These are phyloP conservation scores for Rhinolophus sinicus DNA, from an alignment of 2,113 vertebrate species.

Conservation along the genomic window DNA sequence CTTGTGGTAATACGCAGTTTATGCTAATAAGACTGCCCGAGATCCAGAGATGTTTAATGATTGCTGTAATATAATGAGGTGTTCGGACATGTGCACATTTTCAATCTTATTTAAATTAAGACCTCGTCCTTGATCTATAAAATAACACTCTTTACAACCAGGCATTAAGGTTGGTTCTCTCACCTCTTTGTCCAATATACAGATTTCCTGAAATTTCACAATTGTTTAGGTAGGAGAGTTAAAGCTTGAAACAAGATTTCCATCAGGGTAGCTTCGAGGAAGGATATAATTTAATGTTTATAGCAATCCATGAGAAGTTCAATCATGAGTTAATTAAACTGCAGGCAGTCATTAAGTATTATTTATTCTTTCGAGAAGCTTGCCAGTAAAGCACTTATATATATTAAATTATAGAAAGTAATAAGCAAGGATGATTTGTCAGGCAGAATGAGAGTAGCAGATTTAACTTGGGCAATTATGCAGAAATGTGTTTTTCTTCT, in stretches of 20 bases:
- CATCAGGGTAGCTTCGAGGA: slow-evolving; percentile 69
- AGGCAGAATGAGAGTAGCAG: slow-evolving; percentile 58
- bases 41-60: slow-evolving; percentile 46
- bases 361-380: slow-evolving; percentile 80
- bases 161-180: not conserved
- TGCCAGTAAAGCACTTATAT: slow-evolving; percentile 83
- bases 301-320: slow-evolving; percentile 79
- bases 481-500: slow-evolving; percentile 72
- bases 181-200: not conserved
- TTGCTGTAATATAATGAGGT: slow-evolving; percentile 43
- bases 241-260: slow-evolving; percentile 63
- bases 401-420: slow-evolving; percentile 81
- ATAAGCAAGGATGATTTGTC: slow-evolving; percentile 79
- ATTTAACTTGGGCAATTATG: slow-evolving; percentile 74
- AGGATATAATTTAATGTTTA: slow-evolving; percentile 74
- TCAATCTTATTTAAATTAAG: slow-evolving; percentile 62
- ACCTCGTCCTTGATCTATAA: not conserved
- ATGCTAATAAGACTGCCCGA: slow-evolving; percentile 73
- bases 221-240: slow-evolving; percentile 59
- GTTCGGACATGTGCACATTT: not conserved
- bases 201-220: not conserved
- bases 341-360: slow-evolving; percentile 82
- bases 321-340: slow-evolving; percentile 85
- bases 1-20: slow-evolving; percentile 61
- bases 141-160: not conserved